A percentile compares a stretch with the other conserved stretches of the same genome.
Evolutionary conservation across 2,888 invertebrate genomes (phyloP).

Genomic region (Caenorhabditis macrosperma): DNA sequence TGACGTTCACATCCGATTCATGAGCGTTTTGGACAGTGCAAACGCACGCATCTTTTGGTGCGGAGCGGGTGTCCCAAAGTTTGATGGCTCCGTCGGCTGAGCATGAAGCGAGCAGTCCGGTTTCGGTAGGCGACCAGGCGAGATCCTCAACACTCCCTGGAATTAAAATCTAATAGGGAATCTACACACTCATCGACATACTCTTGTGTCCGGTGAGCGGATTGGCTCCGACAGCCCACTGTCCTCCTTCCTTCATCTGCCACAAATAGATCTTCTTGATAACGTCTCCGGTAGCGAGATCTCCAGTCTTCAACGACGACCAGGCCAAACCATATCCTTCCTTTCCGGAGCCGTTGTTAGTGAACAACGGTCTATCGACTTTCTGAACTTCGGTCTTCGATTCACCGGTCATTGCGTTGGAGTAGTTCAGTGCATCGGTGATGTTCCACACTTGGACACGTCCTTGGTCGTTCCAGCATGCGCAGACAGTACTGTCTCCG

Average conservation of each 20-base stretch:
- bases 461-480: constrained; percentile 96
- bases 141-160: constrained; percentile 92
- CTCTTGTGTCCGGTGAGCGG: constrained; percentile 89
- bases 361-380: constrained; percentile 85
- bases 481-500: constrained; percentile 87
- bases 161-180: constrained; percentile 14
- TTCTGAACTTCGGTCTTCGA: constrained; percentile 74
- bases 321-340: constrained; percentile 98
- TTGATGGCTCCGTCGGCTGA: constrained; percentile 85
- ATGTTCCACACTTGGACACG: constrained; percentile 92
- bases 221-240: constrained; percentile 92
- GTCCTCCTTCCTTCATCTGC: constrained; percentile 87
- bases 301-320: constrained; percentile 85
- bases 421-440: constrained; percentile 86
- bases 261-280: constrained; percentile 94
- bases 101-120: constrained; percentile 85
- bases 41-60: constrained; percentile 92
- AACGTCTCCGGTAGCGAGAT: constrained; percentile 94
- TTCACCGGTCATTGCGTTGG: constrained; percentile 85
- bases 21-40: constrained; percentile 90
- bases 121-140: constrained; percentile 98
- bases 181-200: not conserved
- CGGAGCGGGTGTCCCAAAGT: constrained; percentile 94
- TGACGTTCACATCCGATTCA: constrained; percentile 94
- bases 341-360: constrained; percentile 91